Evolutionary conservation across 1,140 invertebrate genomes (phyloP).

Genomic region (Zaprionus davidi): DNA sequence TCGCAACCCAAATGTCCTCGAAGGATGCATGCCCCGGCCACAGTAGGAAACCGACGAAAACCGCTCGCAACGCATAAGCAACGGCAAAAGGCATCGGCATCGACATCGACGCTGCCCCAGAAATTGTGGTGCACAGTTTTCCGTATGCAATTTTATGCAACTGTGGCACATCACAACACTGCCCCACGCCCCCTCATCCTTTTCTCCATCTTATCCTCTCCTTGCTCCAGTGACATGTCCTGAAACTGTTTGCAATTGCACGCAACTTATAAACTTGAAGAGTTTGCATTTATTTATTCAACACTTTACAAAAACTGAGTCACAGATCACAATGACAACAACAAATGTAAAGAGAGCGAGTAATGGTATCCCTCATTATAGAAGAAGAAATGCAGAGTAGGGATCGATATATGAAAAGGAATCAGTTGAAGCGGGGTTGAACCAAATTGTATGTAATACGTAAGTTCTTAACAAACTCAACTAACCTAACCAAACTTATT

Average conservation of each 20-base stretch:
- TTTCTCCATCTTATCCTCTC: background rate
- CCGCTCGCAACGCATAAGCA: conserved; percentile 31
- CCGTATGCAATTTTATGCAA: conserved; percentile 82
- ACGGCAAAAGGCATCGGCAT: conserved; percentile 39
- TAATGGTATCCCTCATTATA: conserved; percentile 29
- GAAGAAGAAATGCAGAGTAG: background rate
- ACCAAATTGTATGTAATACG: no score
- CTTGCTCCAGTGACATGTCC: conserved; percentile 37
- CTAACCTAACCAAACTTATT: no score
- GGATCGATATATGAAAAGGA: background rate
- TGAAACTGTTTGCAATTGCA: conserved; percentile 79
- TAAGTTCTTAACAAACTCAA: no score
- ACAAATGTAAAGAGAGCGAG: background rate
- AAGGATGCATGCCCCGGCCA: conserved; percentile 53
- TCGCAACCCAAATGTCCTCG: conserved; percentile 81
- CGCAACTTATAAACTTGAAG: conserved; percentile 82
- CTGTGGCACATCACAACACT: conserved; percentile 64
- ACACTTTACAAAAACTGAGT: conserved; percentile 53
- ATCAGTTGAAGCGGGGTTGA: background rate
- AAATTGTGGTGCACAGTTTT: conserved; percentile 69
- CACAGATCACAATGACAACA: conserved; percentile 51
- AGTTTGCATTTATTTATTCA: conserved; percentile 81
- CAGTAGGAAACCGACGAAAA: conserved; percentile 30
- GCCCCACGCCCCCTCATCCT: conserved; percentile 1
- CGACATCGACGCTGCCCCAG: conserved; percentile 64